Percentiles rank a stretch among this genome's conserved stretches.
These are phyloP conservation scores for Spodoptera frugiperda DNA, from an alignment of 1,140 invertebrate genomes.

Conservation along the genomic window DNA sequence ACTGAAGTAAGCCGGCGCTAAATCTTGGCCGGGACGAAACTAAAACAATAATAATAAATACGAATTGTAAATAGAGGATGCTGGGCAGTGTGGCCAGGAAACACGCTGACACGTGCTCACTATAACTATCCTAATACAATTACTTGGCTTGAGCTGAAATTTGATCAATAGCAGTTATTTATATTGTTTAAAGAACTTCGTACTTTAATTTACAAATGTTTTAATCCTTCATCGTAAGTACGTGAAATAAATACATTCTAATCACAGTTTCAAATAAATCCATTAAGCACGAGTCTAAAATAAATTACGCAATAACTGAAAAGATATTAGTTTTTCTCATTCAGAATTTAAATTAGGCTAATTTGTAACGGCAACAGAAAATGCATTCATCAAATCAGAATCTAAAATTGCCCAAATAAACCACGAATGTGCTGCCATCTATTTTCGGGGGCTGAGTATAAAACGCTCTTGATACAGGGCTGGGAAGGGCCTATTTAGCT, in stretches of 20 bases:
- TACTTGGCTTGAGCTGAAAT: no score
- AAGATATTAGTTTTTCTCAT: background rate
- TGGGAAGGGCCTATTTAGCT: slow-evolving; percentile 24
- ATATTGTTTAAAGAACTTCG: no score
- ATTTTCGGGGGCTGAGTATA: slow-evolving; percentile 19
- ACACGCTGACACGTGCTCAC: no score
- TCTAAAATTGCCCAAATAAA: background rate
- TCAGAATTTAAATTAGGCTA: background rate
- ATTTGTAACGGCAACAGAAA: background rate
- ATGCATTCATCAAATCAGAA: background rate
- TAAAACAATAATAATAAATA: slow-evolving; percentile 48
- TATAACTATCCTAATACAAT: background rate
- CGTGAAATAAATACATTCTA: no score
- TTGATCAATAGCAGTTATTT: no score
- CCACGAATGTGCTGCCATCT: background rate
- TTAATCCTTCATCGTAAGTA: no score
- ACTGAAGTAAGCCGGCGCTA: slow-evolving; percentile 18
- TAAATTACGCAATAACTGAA: background rate
- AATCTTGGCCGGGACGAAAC: slow-evolving; percentile 33
- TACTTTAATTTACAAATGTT: no score
- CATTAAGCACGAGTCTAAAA: no score
- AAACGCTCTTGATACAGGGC: slow-evolving; percentile 5
- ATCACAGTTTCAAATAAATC: no score
- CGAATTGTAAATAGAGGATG: slow-evolving; percentile 40
- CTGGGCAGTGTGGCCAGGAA: background rate